Evolutionary conservation across 2,113 vertebrate genomes (phyloP).

Genomic region (Ascaphus truei): DNA sequence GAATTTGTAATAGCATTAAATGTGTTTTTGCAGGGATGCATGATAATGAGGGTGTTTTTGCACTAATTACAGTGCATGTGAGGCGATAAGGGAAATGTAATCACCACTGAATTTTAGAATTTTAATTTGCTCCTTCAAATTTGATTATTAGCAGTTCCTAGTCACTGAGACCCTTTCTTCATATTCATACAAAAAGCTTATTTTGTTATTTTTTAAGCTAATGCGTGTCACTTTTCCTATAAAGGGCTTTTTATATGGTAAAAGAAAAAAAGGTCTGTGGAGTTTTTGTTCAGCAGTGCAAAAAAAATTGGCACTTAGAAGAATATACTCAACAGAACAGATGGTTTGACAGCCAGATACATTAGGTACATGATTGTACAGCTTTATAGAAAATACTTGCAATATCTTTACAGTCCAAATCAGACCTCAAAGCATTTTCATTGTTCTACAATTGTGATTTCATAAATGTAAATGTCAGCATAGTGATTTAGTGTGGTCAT

Average conservation of each 20-base stretch:
- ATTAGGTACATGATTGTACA: neutral
- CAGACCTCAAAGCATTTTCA: no score
- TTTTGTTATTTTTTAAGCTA: no score
- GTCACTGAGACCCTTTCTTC: neutral
- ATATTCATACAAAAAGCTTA: neutral
- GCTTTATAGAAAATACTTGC: neutral
- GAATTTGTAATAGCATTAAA: neutral
- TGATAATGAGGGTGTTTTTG: conserved; percentile 1
- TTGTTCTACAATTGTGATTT: no score
- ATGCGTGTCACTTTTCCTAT: no score
- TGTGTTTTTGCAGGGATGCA: neutral
- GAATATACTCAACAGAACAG: conserved; percentile 4
- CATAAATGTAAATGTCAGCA: no score
- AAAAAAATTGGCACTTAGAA: neutral
- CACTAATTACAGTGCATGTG: conserved; percentile 2
- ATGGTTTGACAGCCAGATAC: conserved; percentile 19
- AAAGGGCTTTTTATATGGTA: no score
- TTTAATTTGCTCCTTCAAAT: conserved; percentile 10
- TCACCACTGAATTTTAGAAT: neutral
- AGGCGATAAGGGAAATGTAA: conserved; percentile 8
- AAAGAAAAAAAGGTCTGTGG: no score
- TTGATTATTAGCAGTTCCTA: neutral
- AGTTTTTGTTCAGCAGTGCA: no score
- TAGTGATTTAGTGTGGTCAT: no score
- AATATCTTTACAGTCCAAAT: no score